Evolutionary conservation across 2,797 vertebrate species (phyloP), one percentile per base, ranked within the genome.

Genomic region (Austrolebias charrua): DNA sequence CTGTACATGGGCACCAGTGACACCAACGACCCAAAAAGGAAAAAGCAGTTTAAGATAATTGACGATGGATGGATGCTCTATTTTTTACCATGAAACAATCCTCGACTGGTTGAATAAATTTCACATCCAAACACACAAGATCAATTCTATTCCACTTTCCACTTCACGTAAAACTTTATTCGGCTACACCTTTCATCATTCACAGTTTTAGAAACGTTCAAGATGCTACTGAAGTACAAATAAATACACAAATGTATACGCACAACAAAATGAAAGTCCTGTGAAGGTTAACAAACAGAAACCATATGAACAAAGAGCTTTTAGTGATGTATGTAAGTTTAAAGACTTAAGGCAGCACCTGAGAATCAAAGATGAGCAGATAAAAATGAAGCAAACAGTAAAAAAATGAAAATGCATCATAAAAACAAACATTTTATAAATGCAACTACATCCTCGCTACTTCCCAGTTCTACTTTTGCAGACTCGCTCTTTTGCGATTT

Each of bases 311-410:
- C 13, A 35, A 61, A 76, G 58, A 12, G 2, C 11, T 38, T 65
- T 66, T 54, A 16, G 16, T 38, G 43, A 24, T 50, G 69, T 59
- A 31, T 61, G 68, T 44, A 68, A 55, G 29, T 80, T 89, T 90
- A 86, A 90, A 90, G 87, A 91, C 86, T 79, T 84, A 70, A 66
- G 54, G 71, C 71, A 76, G 75, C 62, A 87, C 86, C 87, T 90
- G 88, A 91, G 87, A 82, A 78, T 70, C 58, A 16, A 69, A 69
- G 3, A 48, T 12, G 2, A 55, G 6, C 10, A 11, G 19, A 48
- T 2, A 12, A 20, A 20, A 48, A 18, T 9, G 2, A 18, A 7
- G 15, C 8, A n/a, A 52, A 31, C 29, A n/a, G 16, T 15, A 33
- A 33, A 15, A 9, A 44, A 24, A 24, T 24, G 24, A 24, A 44